These are phyloP conservation scores for Aegithalos caudatus DNA, from an alignment of 2,113 vertebrate genomes.

Conservation along the genomic window DNA sequence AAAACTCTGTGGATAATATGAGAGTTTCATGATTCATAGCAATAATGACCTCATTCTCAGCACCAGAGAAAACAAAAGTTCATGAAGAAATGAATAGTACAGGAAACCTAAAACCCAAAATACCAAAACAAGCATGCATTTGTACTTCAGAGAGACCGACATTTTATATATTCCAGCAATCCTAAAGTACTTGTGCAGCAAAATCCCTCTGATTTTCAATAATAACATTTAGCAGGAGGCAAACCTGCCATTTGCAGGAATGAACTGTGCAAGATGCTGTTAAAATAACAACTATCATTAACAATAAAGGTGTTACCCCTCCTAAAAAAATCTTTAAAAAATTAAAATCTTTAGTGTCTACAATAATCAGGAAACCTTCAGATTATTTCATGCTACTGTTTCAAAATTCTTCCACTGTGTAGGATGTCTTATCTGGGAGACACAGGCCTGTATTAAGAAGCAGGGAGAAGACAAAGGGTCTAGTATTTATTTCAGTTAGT, in stretches of 20 bases:
- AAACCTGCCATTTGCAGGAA: not conserved
- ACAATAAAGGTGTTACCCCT: not conserved
- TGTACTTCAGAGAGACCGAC: conserved; percentile 13
- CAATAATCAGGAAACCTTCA: not conserved
- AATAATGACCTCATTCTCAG: conserved; percentile 56
- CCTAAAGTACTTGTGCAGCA: not conserved
- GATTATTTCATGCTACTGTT: not conserved
- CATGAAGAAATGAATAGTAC: conserved; percentile 14
- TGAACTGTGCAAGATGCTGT: not conserved
- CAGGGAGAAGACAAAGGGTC: not conserved
- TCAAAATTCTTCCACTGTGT: not conserved
- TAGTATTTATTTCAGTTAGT: not conserved
- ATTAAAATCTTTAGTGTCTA: not conserved
- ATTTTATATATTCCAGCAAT: conserved; percentile 20
- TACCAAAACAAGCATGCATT: conserved; percentile 37
- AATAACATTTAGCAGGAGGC: not conserved
- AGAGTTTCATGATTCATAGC: conserved; percentile 33
- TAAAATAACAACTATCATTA: not conserved
- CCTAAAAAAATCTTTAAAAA: not conserved
- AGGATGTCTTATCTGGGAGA: not conserved
- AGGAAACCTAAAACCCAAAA: conserved; percentile 10
- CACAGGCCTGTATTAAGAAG: not conserved
- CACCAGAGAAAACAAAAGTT: conserved; percentile 46
- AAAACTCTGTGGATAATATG: conserved; percentile 15
- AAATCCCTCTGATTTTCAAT: conserved; percentile 10